Conservation (phyloP, 2,113 vertebrate species). For the Poeciliopsis occidentalis region DNA sequence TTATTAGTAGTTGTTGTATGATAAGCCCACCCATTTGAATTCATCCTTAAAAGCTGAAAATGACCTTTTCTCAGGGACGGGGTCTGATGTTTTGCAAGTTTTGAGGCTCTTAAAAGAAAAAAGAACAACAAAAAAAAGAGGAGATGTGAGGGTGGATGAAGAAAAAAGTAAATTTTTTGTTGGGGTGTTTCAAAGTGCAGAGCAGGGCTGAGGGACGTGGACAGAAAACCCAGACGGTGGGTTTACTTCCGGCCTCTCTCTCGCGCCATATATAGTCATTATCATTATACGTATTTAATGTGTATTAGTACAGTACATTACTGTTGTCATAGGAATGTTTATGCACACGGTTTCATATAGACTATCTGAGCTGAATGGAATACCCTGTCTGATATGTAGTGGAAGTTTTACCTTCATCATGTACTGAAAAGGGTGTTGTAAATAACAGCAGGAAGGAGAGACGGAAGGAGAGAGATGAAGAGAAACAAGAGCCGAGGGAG, state of each 20-base stretch:
- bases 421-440: slow-evolving; percentile 79
- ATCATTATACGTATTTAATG: slow-evolving; percentile 81
- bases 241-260: slow-evolving; percentile 32
- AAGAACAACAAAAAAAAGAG: too few relatives aligned
- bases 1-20: neutral
- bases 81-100: slow-evolving; percentile 3
- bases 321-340: slow-evolving; percentile 92
- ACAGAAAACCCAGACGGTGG: slow-evolving; percentile 35
- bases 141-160: slow-evolving; percentile 1
- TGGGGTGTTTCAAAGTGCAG: slow-evolving; percentile 14
- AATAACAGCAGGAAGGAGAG: slow-evolving; percentile 57
- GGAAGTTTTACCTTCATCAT: slow-evolving; percentile 68
- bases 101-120: slow-evolving; percentile 2
- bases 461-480: slow-evolving; percentile 16
- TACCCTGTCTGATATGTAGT: slow-evolving; percentile 81
- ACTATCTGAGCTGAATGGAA: slow-evolving; percentile 72
- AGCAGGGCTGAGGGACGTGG: slow-evolving; percentile 18
- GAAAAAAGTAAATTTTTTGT: slow-evolving; percentile 21
- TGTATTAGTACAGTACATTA: slow-evolving; percentile 98
- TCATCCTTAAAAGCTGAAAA: neutral
- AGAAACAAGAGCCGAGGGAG: slow-evolving; percentile 67
- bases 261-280: slow-evolving; percentile 70
- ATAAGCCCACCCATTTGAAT: neutral
- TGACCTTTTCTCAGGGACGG: neutral
- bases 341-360: slow-evolving; percentile 80